Conservation (phyloP, 2,888 invertebrate genomes). For the Magallana nippona region DNA sequence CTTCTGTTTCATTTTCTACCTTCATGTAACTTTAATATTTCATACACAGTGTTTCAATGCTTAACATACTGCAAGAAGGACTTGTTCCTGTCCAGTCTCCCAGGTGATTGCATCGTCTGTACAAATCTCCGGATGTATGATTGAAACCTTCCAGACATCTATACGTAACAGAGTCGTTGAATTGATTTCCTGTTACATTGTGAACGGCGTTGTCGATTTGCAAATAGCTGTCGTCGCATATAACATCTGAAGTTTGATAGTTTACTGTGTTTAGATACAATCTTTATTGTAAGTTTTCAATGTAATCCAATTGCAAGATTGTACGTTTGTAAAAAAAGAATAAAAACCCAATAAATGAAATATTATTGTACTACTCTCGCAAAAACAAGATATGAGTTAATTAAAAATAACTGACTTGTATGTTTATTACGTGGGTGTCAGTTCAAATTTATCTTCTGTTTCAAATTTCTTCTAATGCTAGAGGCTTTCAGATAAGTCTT, state of each 20-base stretch:
- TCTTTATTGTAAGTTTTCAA: not conserved
- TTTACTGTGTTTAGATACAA: not conserved
- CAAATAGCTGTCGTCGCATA: not conserved
- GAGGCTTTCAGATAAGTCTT: no score
- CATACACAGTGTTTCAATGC: no score
- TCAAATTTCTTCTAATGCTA: no score
- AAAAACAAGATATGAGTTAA: no score
- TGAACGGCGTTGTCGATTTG: not conserved
- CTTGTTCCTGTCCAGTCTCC: not conserved
- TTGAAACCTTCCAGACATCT: not conserved
- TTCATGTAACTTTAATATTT: no score
- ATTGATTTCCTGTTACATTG: not conserved
- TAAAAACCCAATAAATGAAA: no score
- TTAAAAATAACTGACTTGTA: no score
- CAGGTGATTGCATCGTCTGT: not conserved
- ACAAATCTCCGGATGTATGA: not conserved
- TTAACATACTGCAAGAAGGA: not conserved
- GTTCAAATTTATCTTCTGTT: no score
- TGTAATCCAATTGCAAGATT: not conserved
- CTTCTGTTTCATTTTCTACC: no score
- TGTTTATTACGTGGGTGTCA: no score
- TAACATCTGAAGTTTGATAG: not conserved
- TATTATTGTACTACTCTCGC: no score
- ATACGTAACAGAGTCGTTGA: not conserved
- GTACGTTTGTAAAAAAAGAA: no score